Base-by-base conservation (phyloP, 2,888 invertebrate genomes). In the Lochmaea crataegi region DNA sequence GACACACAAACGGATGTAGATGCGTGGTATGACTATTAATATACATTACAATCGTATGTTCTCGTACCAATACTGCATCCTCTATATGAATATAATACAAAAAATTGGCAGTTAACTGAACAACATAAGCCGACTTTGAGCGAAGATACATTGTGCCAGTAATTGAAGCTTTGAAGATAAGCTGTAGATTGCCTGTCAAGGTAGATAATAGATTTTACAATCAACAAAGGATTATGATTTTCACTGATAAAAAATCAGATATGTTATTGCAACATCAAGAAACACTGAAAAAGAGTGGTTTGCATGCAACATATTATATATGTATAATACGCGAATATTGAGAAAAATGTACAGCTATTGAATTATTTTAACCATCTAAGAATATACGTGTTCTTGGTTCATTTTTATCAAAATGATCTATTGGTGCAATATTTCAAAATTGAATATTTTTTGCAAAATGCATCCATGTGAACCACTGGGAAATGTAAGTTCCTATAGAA, bases 321-420 rank as follows among this genome's bases (percentile, higher is more conserved):
- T 32, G 58, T 26, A 32, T 32, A 11, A 14, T 32, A 32, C 3
- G 61, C 38, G 38, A 42, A 42, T 18, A 2, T 16, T 32, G n/a
- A 16, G 41, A n/a, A 60, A 38, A 60, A 38, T 32, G 38, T 63
- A 63, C 61, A 63, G 42, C 42, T 63, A 41, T 63, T 61, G 6
- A 32, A 22, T 57, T 32, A 42, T 18, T 42, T 12, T 22, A 63
- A 41, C 61, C 32, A n/a, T 32, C 38, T n/a, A 60, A n/a, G 2
- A 60, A 16, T 38, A 60, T 22, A 57, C 26, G 22, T 26, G 57
- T 26, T 57, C 18, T 57, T 57, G 57, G 57, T 57, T 57, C 26
- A 57, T 38, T n/a, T 60, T 38, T 26, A 38, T 60, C 11, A 16
- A 14, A 2, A 16, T 53, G 16, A 16, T 53, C 18, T 18, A 53